Conservation (phyloP, 2,113 vertebrate genomes). For the Eira barbara region DNA sequence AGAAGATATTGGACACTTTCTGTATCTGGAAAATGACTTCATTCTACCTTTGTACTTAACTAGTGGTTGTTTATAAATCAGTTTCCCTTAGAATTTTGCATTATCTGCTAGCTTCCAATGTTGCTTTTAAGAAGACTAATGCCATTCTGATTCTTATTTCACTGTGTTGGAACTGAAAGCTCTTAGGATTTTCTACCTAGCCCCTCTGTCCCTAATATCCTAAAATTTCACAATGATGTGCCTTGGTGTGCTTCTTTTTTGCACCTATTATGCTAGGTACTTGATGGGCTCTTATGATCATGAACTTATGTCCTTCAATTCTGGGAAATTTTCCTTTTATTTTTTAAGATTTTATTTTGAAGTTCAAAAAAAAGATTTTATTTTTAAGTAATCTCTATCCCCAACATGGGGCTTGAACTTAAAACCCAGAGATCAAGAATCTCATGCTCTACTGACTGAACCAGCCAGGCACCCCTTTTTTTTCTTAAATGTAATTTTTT, state of each 20-base stretch:
- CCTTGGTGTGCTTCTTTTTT: background rate
- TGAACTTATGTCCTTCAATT: background rate
- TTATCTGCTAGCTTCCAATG: background rate
- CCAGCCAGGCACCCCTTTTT: background rate
- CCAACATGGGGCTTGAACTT: background rate
- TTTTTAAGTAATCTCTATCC: background rate
- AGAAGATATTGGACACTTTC: background rate
- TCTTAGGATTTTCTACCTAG: background rate
- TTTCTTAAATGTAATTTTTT: background rate
- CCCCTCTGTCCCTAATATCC: background rate
- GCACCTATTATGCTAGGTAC: background rate
- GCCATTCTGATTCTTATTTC: background rate
- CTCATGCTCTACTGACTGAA: background rate
- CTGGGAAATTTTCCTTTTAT: background rate
- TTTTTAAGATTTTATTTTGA: background rate
- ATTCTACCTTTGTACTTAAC: background rate
- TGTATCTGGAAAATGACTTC: background rate
- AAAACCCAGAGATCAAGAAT: background rate
- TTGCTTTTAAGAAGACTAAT: background rate
- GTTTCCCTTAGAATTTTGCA: background rate
- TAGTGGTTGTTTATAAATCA: background rate
- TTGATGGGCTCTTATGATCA: background rate
- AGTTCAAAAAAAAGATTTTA: background rate
- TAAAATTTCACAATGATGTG: background rate
- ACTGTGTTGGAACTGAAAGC: background rate